phyloP scores from a whole-genome alignment of 1,140 invertebrate species.

The Zaprionus africanus region DNA sequence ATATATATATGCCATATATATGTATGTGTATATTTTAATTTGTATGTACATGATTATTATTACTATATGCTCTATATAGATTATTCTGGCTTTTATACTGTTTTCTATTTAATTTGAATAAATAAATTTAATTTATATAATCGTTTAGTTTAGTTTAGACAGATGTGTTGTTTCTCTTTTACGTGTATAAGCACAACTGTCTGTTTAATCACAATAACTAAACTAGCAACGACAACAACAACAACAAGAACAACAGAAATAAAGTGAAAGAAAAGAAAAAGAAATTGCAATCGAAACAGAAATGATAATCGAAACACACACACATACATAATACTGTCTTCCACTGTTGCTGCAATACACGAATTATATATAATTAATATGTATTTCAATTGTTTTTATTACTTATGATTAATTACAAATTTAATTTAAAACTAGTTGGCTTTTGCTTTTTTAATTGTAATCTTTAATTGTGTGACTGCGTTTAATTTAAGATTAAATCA shows the following conservation, averaged over 20 bases:
- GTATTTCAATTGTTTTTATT: conserved; percentile 49
- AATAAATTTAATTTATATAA: conserved; percentile 58
- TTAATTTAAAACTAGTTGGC: conserved; percentile 33
- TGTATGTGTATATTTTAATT: conserved; percentile 54
- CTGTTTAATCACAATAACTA: conserved; percentile 23
- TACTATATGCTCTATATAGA: conserved; percentile 23
- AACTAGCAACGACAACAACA: conserved; percentile 36
- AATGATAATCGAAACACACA: neutral
- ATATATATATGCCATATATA: neutral
- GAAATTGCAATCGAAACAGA: conserved; percentile 41
- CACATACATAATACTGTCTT: conserved; percentile 64
- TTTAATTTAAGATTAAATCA: conserved; percentile 41
- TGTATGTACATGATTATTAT: conserved; percentile 73
- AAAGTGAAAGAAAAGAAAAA: conserved; percentile 29
- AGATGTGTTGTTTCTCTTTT: conserved; percentile 27
- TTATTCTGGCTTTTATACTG: conserved; percentile 70
- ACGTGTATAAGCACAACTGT: conserved; percentile 36
- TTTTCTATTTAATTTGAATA: conserved; percentile 80
- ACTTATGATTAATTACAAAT: conserved; percentile 25
- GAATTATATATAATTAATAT: conserved; percentile 49
- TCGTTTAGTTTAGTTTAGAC: conserved; percentile 47
- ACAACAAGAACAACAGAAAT: conserved; percentile 50
- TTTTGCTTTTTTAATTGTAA: conserved; percentile 42
- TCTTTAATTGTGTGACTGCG: conserved; percentile 50
- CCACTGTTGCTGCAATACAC: conserved; percentile 83